Conservation (phyloP, 2,888 invertebrate genomes). For the Cremastinae sp. region DNA sequence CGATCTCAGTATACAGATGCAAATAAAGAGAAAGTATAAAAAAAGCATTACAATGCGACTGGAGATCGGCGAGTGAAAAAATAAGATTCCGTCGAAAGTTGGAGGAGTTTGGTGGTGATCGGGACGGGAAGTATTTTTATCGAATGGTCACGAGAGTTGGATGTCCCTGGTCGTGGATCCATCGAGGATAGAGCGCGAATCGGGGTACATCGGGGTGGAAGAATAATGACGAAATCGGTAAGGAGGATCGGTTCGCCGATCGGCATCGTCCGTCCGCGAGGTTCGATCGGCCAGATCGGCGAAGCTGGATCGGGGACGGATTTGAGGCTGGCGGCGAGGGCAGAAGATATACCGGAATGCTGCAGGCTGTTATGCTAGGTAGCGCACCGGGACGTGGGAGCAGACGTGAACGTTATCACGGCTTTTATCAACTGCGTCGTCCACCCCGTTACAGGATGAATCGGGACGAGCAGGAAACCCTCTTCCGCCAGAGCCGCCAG, state of each 20-base stretch:
- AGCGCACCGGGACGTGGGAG: conserved; percentile 73
- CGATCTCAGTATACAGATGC: too few species aligned
- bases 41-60: too few species aligned
- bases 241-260: conserved; percentile 13
- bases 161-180: too few species aligned
- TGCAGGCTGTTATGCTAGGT: conserved; percentile 76
- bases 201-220: too few species aligned
- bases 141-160: too few species aligned
- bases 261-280: background rate
- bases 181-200: too few species aligned
- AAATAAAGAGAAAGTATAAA: too few species aligned
- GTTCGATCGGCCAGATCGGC: too few species aligned
- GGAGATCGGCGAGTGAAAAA: too few species aligned
- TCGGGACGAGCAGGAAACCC: conserved; percentile 84
- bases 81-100: too few species aligned
- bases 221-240: conserved; percentile 47
- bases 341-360: conserved; percentile 69
- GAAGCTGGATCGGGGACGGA: conserved; percentile 14
- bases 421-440: conserved; percentile 70
- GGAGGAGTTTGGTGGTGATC: too few species aligned
- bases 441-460: conserved; percentile 81
- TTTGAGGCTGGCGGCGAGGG: conserved; percentile 47
- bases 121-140: too few species aligned
- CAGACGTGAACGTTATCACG: conserved; percentile 73
- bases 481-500: conserved; percentile 84